Evolutionary conservation across 2,888 invertebrate species (phyloP).

Genomic region (Megastigmus dorsalis): DNA sequence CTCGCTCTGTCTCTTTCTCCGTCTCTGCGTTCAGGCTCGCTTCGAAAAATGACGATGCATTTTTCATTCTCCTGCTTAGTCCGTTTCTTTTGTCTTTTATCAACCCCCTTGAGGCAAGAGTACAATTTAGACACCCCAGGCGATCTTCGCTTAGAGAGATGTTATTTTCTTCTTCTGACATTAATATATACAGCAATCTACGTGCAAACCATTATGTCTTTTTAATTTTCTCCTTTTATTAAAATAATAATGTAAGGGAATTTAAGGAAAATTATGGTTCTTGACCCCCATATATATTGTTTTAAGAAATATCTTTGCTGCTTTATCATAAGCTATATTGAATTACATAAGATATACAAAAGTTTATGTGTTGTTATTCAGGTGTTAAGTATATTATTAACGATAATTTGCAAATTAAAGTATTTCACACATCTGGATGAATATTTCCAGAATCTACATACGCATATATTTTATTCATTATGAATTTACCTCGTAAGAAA

Average conservation of each 20-base stretch:
- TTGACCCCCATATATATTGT: no score
- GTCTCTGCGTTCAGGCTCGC: slow-evolving; percentile 9
- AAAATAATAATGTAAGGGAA: slow-evolving; percentile 1
- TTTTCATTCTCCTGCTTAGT: slow-evolving; percentile 36
- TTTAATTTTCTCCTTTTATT: neutral
- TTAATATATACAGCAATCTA: slow-evolving; percentile 20
- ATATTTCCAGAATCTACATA: no score
- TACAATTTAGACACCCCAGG: slow-evolving; percentile 45
- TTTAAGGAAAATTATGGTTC: neutral
- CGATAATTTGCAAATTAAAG: no score
- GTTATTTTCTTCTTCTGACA: slow-evolving; percentile 25
- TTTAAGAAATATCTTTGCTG: no score
- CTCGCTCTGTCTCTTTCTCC: neutral
- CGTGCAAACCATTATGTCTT: neutral
- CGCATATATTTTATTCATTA: no score
- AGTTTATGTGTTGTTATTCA: no score
- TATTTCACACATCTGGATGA: no score
- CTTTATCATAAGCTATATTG: no score
- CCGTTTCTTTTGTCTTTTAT: slow-evolving; percentile 34
- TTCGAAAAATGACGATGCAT: slow-evolving; percentile 50
- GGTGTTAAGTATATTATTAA: no score
- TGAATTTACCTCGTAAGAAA: no score
- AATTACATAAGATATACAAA: no score
- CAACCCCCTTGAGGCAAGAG: slow-evolving; percentile 37
- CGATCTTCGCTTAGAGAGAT: slow-evolving; percentile 4